A percentile compares a stretch with the other conserved stretches of the same genome.
These are phyloP conservation scores for Philonicus albiceps DNA, from an alignment of 2,888 invertebrate genomes.

Conservation along the genomic window DNA sequence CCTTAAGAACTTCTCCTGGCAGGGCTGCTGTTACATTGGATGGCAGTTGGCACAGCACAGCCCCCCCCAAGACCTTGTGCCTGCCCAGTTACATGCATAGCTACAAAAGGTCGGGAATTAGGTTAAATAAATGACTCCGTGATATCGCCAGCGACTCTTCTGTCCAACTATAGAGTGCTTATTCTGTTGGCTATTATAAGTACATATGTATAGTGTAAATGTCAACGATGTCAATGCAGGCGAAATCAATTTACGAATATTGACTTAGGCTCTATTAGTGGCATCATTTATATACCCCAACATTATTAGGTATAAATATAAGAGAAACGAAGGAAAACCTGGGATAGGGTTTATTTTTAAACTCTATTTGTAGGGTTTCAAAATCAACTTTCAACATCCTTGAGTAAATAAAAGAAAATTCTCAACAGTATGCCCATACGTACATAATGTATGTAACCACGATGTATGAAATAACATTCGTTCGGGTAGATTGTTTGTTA, in stretches of 20 bases:
- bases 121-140: constrained; percentile 23
- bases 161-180: neutral
- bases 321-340: neutral
- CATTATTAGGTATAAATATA: neutral
- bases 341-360: neutral
- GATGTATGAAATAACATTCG: neutral
- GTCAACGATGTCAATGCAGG: constrained; percentile 10
- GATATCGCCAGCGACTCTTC: constrained; percentile 6
- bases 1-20: neutral
- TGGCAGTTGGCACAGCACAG: neutral
- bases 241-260: constrained; percentile 18
- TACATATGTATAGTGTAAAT: constrained; percentile 1
- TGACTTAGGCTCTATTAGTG: neutral
- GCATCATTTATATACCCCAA: neutral
- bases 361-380: neutral
- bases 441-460: neutral
- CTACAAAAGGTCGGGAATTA: constrained; percentile 6
- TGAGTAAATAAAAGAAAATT: neutral
- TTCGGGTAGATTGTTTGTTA: neutral
- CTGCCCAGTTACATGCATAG: neutral
- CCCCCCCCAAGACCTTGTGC: neutral
- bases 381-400: neutral
- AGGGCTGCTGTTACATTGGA: neutral
- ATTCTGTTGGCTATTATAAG: neutral
- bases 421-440: neutral